Evolutionary conservation across 37 sponge, comb jelly and placozoan genomes (phyloP), one percentile per base, ranked within the genome.

Genomic region (Cliona cf. orientalis): DNA sequence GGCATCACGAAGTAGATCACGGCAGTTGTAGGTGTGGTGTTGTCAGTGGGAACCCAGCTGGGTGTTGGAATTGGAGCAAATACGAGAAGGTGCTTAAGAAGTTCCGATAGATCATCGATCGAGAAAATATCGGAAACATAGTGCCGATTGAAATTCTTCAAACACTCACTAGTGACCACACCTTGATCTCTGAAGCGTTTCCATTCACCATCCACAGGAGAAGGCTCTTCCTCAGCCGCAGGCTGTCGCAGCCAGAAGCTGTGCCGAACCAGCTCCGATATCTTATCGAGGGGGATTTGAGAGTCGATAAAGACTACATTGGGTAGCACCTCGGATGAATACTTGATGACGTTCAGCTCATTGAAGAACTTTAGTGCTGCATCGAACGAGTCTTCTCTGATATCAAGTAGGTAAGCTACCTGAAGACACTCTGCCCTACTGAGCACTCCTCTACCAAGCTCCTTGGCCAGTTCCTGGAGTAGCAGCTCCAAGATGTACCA

Each of bases 281-380:
- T 6, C 41, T 60, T 76, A 44, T 58, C 62, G 2, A 76, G 42
- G 25, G 62, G 45, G 1, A 76, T 62, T 31, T 76, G n/a, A n/a
- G n/a, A n/a, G n/a, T n/a, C n/a, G n/a, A n/a, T n/a, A n/a, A n/a
- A n/a, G n/a, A n/a, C n/a, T 60, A 0, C 62, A 42, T 39, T 60
- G 42, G 42, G 41, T 61, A n/a, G n/a, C n/a, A n/a, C n/a, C n/a
- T n/a, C n/a, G n/a, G n/a, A n/a, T n/a, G 62, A 76, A 76, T 3
- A 76, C 62, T 14, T 60, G 62, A 38, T n/a, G n/a, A n/a, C n/a
- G n/a, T n/a, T n/a, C n/a, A n/a, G n/a, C n/a, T n/a, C n/a, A n/a
- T n/a, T n/a, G n/a, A n/a, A n/a, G n/a, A n/a, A n/a, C n/a, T n/a
- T n/a, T n/a, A n/a, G n/a, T n/a, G n/a, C n/a, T n/a, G 63, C 77